Percentiles rank a stretch among this genome's conserved stretches.
Evolutionary conservation across 2,888 invertebrate species (phyloP).

Genomic region (Heliconius erato): DNA sequence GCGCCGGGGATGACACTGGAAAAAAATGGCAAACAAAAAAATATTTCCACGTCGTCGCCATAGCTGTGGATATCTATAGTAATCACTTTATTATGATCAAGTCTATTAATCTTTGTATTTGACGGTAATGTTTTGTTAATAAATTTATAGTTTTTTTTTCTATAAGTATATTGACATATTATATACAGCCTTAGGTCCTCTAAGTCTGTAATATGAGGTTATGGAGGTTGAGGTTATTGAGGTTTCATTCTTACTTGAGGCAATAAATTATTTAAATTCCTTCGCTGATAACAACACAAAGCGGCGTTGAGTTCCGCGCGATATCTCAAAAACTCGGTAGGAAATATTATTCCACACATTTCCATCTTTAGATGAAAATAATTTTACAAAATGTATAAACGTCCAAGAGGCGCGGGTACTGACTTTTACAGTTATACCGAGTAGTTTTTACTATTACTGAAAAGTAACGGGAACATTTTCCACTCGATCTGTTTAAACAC

Average conservation of each 20-base stretch:
- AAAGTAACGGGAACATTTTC: conserved; percentile 6
- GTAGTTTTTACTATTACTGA: not conserved
- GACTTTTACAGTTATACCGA: not conserved
- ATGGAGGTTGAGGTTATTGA: not conserved
- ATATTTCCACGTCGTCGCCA: conserved; percentile 37
- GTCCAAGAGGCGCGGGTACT: too few species aligned
- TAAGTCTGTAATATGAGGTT: too few species aligned
- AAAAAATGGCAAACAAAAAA: conserved; percentile 49
- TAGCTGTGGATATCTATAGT: conserved; percentile 10
- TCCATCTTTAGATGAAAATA: too few species aligned
- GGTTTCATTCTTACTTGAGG: not conserved
- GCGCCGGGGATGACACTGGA: conserved; percentile 38
- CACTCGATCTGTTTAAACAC: conserved; percentile 5
- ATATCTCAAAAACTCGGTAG: too few species aligned
- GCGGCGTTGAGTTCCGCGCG: too few species aligned
- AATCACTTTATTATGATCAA: conserved; percentile 38
- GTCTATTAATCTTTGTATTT: conserved; percentile 17
- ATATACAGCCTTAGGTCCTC: too few species aligned
- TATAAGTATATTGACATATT: not conserved
- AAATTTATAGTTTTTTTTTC: not conserved
- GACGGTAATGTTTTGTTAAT: not conserved
- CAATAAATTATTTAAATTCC: not conserved
- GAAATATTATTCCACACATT: too few species aligned
- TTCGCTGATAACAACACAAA: not conserved
- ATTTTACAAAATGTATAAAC: too few species aligned